These are phyloP conservation scores for Chouioia cunea DNA, from an alignment of 2,888 invertebrate genomes.

Conservation along the genomic window DNA sequence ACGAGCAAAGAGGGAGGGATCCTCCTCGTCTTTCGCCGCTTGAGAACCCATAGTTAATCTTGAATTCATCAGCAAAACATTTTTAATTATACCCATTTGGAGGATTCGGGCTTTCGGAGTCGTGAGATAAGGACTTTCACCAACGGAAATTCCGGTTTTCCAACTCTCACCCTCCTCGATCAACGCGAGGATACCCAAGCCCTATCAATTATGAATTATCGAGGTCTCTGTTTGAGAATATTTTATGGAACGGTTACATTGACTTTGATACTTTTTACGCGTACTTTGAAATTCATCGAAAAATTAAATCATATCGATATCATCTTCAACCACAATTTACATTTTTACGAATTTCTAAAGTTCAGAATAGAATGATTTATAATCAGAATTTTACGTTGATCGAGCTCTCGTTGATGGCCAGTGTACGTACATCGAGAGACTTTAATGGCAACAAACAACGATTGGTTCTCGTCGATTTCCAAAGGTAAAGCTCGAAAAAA, in stretches of 20 bases:
- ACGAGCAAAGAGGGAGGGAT: slow-evolving; percentile 5
- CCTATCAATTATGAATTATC: slow-evolving; percentile 43
- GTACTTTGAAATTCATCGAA: too few species aligned
- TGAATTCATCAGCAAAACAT: slow-evolving; percentile 39
- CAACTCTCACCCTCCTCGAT: slow-evolving; percentile 37
- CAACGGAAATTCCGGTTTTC: slow-evolving; percentile 24
- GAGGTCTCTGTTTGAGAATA: slow-evolving; percentile 29
- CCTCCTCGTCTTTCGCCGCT: not conserved
- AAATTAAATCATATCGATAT: too few species aligned
- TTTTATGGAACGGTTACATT: slow-evolving; percentile 16
- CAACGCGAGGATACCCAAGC: slow-evolving; percentile 18
- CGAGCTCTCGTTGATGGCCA: too few species aligned
- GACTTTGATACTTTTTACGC: slow-evolving; percentile 3
- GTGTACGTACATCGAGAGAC: too few species aligned
- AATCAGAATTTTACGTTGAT: too few species aligned
- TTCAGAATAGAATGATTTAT: too few species aligned
- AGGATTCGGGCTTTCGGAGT: not conserved
- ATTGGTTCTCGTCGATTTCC: too few species aligned
- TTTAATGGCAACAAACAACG: too few species aligned
- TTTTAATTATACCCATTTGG: slow-evolving; percentile 42
- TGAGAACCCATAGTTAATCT: slow-evolving; percentile 39
- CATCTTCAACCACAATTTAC: too few species aligned
- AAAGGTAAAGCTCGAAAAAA: too few species aligned
- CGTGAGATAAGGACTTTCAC: slow-evolving; percentile 41
- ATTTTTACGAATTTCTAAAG: too few species aligned